Base-by-base conservation (phyloP, 2,888 invertebrate species). In the Tineola bisselliella region DNA sequence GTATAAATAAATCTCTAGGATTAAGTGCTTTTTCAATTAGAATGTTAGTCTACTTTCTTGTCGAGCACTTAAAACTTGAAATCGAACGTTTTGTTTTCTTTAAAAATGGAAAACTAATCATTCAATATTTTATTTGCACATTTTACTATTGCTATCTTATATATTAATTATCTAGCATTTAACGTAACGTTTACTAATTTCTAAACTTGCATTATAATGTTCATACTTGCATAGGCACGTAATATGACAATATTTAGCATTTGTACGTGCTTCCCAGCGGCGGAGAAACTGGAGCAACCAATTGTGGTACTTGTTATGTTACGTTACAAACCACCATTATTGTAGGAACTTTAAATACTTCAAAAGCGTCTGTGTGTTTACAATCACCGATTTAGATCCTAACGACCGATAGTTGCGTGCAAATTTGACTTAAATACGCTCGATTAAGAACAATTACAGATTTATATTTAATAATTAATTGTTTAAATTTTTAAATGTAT, bases 271-370 rank as follows among this genome's bases (percentile, higher is more conserved):
- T 30, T 56, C 25, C 56, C 19, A 48, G 48, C 48, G 48, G 13
- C 17, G n/a, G n/a, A 67, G 66, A 67, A 80, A 79, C 75, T 76
- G 70, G 76, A 75, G 67, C 76, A 74, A 67, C 66, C 73, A 72
- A 77, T 76, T 74, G 75, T 69, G 68, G 65, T 61, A 61, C 17
- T 15, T 48, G 48, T 48, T 48, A 1, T 48, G 48, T 56, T 33
- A 17, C 59, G 17, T 33, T 59, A 33, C 38, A 44, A 13, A 44
- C 25, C 19, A 25, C 13, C 30, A 44, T 44, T 48, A 48, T 13
- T 48, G 17, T 38, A 10, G 38, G 48, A 48, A n/a, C n/a, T 13
- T 17, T 48, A 48, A 48, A 48, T 8, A 17, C 17, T 48, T 48
- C 13, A 43, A 43, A 43, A 43, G 31, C 38, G 17, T 58, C 31